Base-by-base conservation (phyloP, 2,888 invertebrate species). In the Drosophila kanekoi region DNA sequence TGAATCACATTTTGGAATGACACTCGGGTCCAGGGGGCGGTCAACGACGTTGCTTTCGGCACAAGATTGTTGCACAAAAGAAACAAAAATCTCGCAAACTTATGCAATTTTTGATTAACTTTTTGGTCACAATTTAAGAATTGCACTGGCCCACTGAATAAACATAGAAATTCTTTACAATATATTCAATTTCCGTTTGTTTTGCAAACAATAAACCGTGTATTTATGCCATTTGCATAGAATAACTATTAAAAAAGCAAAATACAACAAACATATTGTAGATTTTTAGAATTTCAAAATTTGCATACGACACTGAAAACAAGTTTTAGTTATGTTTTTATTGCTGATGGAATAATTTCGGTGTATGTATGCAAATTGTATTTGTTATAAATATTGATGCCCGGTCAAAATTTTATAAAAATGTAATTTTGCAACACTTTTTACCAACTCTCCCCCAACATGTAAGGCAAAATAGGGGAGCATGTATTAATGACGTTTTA, bases 221-320 rank as follows among this genome's bases (percentile, higher is more conserved):
- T 45, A 40, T 52, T 44, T 48, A 18, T 45, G 14, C 49, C 33
- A 86, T 81, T 80, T 83, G 78, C 87, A 82, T 81, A 73, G 62
- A 76, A 78, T 77, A 73, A 61, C 76, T 66, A 77, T 70, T 57
- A 65, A 65, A 58, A 11, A 11, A 9, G 14, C 33, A 44, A 61
- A 48, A 52, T 23, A 37, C 44, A 49, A 48, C 41, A 74, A 65
- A 70, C 41, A 48, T 45, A 28, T 53, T 40, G 32, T 41, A 58
- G 52, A 72, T 72, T 67, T 74, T 53, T 14, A 4, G 40, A 47
- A 57, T 63, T 70, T 54, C 6, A 57, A 40, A 74, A 81, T 81
- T 81, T 79, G 73, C 82, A 81, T 81, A 57, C 38, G 57, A 75
- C 51, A 44, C 38, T 54, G 56, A 73, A 68, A 87, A 82, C 85